Evolutionary conservation across 2,113 vertebrate species (phyloP), one percentile per base, ranked within the genome.

Genomic region (Zingel zingel): DNA sequence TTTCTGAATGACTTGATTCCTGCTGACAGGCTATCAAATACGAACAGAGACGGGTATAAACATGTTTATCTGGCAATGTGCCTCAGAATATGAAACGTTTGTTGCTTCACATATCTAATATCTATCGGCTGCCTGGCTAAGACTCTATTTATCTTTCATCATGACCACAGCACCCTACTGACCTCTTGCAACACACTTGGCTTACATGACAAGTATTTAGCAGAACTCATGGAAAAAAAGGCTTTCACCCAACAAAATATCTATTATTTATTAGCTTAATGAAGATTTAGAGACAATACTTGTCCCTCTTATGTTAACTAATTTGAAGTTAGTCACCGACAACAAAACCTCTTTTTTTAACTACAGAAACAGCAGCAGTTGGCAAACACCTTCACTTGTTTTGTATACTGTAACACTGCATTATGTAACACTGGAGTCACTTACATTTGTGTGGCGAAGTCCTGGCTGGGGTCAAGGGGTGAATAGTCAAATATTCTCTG

Each of bases 361-460:
- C 30, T 14, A 65, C 21, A 71, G 33, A 48, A 21, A 36, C 6
- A 59, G 56, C 19, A 63, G 13, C 11, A 74, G 74, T 27, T 53
- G 23, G 47, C 77, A 72, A 83, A 51, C 43, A 63, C 47, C 50
- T 30, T 47, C 15, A 51, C 68, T 53, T 79, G 75, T 63, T 69
- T 36, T 53, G 30, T 51, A 65, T 18, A 11, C 36, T 70, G 2
- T 19, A 48, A 53, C 70, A 73, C 16, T 33, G 43, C 30, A 19
- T 92, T 75, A 84, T 45, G 76, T 57, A 81, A 89, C 61, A 23
- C 48, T 23, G 65, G 58, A 48, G 68, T 88, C 70, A 96, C 98
- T 97, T 96, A 99, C 98, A 99, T 99, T 90, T 99, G 98, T 67
- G 98, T 99, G 84, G 96, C 97, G 88, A 99, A 99, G 92, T 99